phyloP scores from a whole-genome alignment of 1,140 invertebrate genomes.

The Nixonia krombeini region DNA sequence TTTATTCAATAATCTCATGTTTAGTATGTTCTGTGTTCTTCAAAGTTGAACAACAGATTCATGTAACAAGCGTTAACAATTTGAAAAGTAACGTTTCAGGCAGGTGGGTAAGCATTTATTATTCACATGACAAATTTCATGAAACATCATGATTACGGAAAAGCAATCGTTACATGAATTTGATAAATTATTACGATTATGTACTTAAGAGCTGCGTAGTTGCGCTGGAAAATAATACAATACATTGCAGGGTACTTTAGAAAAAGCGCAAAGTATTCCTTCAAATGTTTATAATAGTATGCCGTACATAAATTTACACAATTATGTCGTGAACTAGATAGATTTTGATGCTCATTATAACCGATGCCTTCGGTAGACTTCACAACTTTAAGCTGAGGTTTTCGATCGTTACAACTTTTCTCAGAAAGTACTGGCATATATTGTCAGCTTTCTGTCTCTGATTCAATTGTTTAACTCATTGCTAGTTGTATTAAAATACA shows the following conservation, averaged over 20 bases:
- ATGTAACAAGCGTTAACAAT: too few relatives aligned
- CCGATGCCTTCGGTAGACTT: conserved; percentile 41
- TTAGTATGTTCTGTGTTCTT: too few relatives aligned
- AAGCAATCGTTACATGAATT: too few relatives aligned
- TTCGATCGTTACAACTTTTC: too few relatives aligned
- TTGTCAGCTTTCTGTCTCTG: background rate
- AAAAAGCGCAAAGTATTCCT: conserved; percentile 16
- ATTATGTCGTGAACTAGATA: conserved; percentile 26
- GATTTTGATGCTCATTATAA: conserved; percentile 46
- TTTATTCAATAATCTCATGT: conserved; percentile 13
- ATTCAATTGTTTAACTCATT: conserved; percentile 32
- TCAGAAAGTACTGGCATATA: background rate
- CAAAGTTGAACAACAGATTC: too few relatives aligned
- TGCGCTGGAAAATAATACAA: too few relatives aligned
- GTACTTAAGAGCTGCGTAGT: too few relatives aligned
- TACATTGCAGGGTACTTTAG: conserved; percentile 11
- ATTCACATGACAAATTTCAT: too few relatives aligned
- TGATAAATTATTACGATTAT: too few relatives aligned
- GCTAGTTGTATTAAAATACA: conserved; percentile 41
- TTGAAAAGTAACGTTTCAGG: too few relatives aligned
- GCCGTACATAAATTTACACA: background rate
- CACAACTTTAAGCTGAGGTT: background rate
- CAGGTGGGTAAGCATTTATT: too few relatives aligned
- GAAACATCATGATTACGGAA: too few relatives aligned
- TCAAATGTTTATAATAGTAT: background rate